Conservation (phyloP, 2,113 vertebrate species). For the Cheirogaleus medius region DNA sequence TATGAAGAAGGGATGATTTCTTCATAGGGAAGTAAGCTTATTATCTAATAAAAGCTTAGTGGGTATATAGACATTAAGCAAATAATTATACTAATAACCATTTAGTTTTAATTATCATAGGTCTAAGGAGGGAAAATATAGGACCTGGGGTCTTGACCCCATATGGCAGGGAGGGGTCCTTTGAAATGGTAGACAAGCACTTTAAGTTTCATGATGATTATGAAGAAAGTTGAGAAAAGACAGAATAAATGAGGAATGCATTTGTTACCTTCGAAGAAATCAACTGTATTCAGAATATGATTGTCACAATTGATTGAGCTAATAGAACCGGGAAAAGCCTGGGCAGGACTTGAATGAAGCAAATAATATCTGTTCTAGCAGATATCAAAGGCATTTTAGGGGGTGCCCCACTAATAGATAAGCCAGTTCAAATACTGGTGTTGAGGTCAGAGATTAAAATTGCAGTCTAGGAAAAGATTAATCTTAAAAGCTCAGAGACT, state of each 20-base stretch:
- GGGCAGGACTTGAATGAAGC: not conserved
- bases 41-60: not conserved
- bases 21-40: not conserved
- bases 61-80: not conserved
- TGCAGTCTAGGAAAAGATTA: not conserved
- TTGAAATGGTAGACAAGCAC: not conserved
- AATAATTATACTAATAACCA: not conserved
- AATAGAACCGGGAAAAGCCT: not conserved
- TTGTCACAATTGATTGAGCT: not conserved
- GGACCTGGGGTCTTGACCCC: not conserved
- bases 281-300: not conserved
- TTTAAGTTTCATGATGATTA: not conserved
- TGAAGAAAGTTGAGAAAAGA: not conserved
- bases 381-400: not conserved
- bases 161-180: not conserved
- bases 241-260: not conserved
- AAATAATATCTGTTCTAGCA: not conserved
- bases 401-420: not conserved
- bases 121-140: not conserved
- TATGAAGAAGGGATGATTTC: not conserved
- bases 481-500: not conserved
- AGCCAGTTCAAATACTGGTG: not conserved
- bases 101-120: not conserved
- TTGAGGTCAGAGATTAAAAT: conserved; percentile 8
- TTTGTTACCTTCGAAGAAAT: not conserved